Evolutionary conservation across 2,113 vertebrate species (phyloP), one percentile per base, ranked within the genome.

Genomic region (Mungos mungo): DNA sequence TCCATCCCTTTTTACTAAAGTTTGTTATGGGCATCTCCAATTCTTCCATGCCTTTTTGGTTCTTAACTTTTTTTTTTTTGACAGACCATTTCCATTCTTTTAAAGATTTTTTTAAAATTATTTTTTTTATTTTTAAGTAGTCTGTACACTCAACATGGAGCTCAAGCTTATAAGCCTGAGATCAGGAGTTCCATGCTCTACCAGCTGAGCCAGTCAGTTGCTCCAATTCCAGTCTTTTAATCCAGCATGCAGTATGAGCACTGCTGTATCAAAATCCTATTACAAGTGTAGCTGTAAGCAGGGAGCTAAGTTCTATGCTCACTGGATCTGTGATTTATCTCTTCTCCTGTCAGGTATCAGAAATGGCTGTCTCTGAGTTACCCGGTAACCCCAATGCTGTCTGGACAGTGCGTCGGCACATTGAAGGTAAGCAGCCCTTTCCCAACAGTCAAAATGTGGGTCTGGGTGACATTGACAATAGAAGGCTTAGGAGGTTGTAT

Each of bases 301-400:
- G 9, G 38, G 77, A 71, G 38, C 47, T 65, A 27, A 63, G 11
- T 88, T 96, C 27, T 35, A 2, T 91, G 35, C n/a, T 96, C 29
- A 90, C 13, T 38, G n/a, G 5, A 65, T 72, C 72, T 68, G 97
- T 97, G 92, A 71, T 63, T 98, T 93, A 54, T 69, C 31, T 97
- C 96, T 25, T 98, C n/a, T 98, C 69, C 90, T 96, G 4, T 52
- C 98, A 99, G 99, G 99, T 99, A 3, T 99, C 99, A 0, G 99
- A 99, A 99, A 99, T 99, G 99, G 99, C 99, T 0, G 99, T 99
- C 91, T 99, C 99, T 0, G 99, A 99, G 98, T 99, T 99, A 97
- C 99, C 99, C 0, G 99, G 99, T 99, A 99, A 99, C 98, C 99
- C 99, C 81, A 99, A 99, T 65, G 99, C 99, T 96, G 99, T 99